Evolutionary conservation across 2,797 vertebrate genomes (phyloP).

Genomic region (Rhodeus uyekii): DNA sequence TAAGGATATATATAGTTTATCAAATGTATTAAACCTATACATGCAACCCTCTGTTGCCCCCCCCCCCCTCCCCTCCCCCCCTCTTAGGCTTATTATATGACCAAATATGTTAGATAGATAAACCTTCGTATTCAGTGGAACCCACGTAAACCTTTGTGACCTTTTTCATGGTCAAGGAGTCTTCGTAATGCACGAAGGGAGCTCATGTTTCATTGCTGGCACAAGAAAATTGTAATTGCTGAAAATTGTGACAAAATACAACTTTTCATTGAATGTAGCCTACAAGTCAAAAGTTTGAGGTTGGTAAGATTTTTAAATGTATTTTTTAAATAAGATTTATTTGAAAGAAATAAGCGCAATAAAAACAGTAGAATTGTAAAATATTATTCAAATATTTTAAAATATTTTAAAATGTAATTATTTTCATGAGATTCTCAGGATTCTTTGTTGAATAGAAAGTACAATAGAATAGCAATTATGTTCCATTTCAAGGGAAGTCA

Average conservation of each 20-base stretch:
- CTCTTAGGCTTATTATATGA: slow-evolving; percentile 62
- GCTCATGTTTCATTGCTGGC: slow-evolving; percentile 39
- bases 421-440: too few relatives aligned
- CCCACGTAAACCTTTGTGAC: slow-evolving; percentile 21
- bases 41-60: background rate
- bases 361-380: background rate
- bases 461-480: too few relatives aligned
- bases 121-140: slow-evolving; percentile 62
- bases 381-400: too few relatives aligned
- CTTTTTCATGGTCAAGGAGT: slow-evolving; percentile 42
- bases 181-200: slow-evolving; percentile 37
- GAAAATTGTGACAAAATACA: background rate
- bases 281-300: background rate
- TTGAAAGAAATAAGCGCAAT: background rate
- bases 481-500: too few relatives aligned
- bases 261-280: background rate
- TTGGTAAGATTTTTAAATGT: background rate
- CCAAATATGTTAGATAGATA: slow-evolving; percentile 62
- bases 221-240: background rate
- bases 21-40: too few relatives aligned
- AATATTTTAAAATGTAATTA: too few relatives aligned
- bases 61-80: too few relatives aligned
- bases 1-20: background rate
- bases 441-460: too few relatives aligned
- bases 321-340: background rate